Evolutionary conservation across 1,140 invertebrate species (phyloP).

Genomic region (Leptopilina clavipes): DNA sequence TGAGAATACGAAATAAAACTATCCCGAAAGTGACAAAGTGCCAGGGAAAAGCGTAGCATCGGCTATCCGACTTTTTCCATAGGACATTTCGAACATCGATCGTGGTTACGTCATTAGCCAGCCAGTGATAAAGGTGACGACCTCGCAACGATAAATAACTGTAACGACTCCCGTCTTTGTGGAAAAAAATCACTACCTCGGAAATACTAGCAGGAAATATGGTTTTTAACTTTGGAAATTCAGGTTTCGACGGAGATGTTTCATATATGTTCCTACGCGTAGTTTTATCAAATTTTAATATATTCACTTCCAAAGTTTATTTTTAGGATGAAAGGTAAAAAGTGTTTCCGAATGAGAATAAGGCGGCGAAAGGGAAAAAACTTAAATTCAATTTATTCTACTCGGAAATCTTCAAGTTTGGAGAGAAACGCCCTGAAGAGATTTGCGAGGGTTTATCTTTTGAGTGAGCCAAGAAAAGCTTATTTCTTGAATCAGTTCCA

Average conservation of each 20-base stretch:
- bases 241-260: neutral
- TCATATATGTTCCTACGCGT: neutral
- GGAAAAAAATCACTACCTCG: constrained; percentile 12
- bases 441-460: constrained; percentile 22
- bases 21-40: constrained; percentile 20
- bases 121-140: constrained; percentile 6
- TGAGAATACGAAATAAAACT: constrained; percentile 27
- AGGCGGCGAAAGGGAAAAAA: neutral
- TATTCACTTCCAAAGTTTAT: neutral
- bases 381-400: constrained; percentile 32
- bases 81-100: neutral
- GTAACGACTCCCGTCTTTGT: neutral
- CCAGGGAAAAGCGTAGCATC: neutral
- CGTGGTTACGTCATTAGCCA: neutral
- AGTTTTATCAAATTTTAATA: constrained; percentile 8
- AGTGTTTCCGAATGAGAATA: neutral
- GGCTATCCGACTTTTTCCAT: neutral
- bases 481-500: neutral
- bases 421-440: neutral
- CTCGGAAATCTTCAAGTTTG: constrained; percentile 25
- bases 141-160: constrained; percentile 14
- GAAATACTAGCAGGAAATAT: neutral
- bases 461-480: constrained; percentile 11
- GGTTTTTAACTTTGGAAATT: neutral
- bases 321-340: neutral